Evolutionary conservation across 64 coral and sea anemone species (phyloP), one percentile per base, ranked within the genome.

Genomic region (Acropora yongei): DNA sequence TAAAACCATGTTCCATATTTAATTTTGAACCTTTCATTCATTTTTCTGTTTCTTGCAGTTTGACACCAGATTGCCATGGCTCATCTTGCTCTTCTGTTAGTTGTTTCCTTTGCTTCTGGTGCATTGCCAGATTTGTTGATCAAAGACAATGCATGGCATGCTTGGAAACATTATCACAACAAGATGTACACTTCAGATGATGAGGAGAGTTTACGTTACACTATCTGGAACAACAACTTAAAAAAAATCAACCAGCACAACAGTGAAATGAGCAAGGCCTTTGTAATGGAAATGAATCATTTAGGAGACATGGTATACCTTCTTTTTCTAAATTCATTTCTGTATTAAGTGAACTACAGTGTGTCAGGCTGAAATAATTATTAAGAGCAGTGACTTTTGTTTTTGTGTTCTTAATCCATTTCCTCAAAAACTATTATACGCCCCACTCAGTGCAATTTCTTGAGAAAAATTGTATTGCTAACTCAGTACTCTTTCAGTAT

Each of bases 241-340:
- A 93, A 96, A 68, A 90, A 47, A 68, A 96, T 96, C 3, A 48
- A 78, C 49, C 83, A n/a, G 43, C 95, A 96, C 13, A 96, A 96
- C 17, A 5, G 30, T 19, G 90, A 84, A 49, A 66, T 18, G 13
- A 89, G 80, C 42, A 74, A 83, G 57, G 85, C 80, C 8, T 96
- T 89, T 51, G 45, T 0, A 44, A 49, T 96, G 45, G 75, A 74
- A 58, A 96, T 96, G 95, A 96, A 99, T 45, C 97, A 99, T 49
- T 75, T 99, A 45, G 97, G 97, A 78, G 97, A 99, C 45, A 82
- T 94, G 73, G 95, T 97, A 94, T 79, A 80, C 44, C 71, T 75
- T 46, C 60, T 11, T 55, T 55, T 55, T 55, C 6, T 75, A 5
- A 39, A 68, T 1, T 17, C 78, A 44, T 30, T 18, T 8, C 16